Conservation (phyloP, 2,113 vertebrate species). For the Ascaphus truei region DNA sequence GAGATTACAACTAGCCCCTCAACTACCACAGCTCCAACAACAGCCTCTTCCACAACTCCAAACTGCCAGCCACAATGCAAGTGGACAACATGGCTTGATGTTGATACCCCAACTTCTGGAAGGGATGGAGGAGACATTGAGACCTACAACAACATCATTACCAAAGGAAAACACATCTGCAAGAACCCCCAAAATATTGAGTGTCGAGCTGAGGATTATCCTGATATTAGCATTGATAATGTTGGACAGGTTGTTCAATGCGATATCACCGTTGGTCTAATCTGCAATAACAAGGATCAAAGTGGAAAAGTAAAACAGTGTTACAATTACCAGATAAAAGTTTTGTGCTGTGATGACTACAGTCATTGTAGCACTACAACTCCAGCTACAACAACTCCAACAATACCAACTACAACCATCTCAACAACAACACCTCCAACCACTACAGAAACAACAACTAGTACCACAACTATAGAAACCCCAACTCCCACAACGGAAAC, state of each 20-base stretch:
- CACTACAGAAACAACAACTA: rapidly evolving
- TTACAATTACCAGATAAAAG: not conserved
- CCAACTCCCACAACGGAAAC: too few relatives aligned
- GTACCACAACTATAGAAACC: rapidly evolving
- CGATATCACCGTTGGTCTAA: conserved; percentile 42
- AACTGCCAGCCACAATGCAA: not conserved
- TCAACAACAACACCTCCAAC: rapidly evolving
- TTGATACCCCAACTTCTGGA: not conserved
- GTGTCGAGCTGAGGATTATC: conserved; percentile 52
- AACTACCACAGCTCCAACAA: rapidly evolving
- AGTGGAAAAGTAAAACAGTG: not conserved
- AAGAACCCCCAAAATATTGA: conserved; percentile 48
- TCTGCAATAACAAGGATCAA: not conserved
- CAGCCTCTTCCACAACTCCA: rapidly evolving
- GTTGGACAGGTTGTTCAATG: conserved; percentile 56
- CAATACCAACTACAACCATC: not conserved
- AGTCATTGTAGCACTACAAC: not conserved
- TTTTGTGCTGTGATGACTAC: conserved; percentile 38
- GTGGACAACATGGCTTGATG: conserved; percentile 19
- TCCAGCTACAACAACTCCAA: not conserved
- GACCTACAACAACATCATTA: not conserved
- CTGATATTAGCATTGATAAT: conserved; percentile 4
- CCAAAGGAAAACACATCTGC: conserved; percentile 13
- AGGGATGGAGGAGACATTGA: not conserved
- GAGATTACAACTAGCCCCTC: not conserved